Base-by-base conservation (phyloP, 2,797 vertebrate species). In the Cheirogaleus major region DNA sequence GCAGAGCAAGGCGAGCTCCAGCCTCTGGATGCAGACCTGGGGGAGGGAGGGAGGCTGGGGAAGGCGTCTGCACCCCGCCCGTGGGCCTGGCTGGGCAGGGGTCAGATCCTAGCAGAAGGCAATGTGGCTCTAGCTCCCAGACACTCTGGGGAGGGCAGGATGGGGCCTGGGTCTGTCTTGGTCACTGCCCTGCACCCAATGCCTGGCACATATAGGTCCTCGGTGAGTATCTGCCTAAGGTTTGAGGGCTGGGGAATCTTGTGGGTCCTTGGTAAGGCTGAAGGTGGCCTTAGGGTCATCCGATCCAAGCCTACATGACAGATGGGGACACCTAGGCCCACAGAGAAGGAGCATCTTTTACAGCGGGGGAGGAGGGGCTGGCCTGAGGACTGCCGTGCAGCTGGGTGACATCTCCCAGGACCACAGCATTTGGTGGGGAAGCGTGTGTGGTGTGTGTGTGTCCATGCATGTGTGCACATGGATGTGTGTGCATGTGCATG, bases 11-110 rank as follows among this genome's bases (percentile, higher is more conserved):
- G 18, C 41, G 79, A 97, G 79, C 69, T 86, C 92, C 22, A 97
- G 89, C n/a, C 93, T 89, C 94, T 97, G 96, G 79, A 83, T 55
- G 82, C 76, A 65, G 90, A 30, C 30, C 97, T 97, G 79, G 10
- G 23, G 81, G n/a, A 17, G 5, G 8, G 35, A 22, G 7, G 27
- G 25, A 1, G 5, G 30, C 38, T 4, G 61, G 43, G 4, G 0
- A 5, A 55, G 38, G 30, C 3, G 7, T 25, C 41, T n/a, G 43
- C 4, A 10, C 57, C 43, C 27, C 1, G 61, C 22, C 1, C 0
- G 4, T 10, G 32, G 91, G 30, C 41, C 17, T 52, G 50, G 59
- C 1, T 0, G 20, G 52, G 32, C 15, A 11, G 48, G 13, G 10
- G 52, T 76, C 72, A 63, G 52, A 41, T 32, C 52, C 20, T 27